These are phyloP conservation scores for Cerceris rybyensis DNA, from an alignment of 2,888 invertebrate species.

Conservation along the genomic window DNA sequence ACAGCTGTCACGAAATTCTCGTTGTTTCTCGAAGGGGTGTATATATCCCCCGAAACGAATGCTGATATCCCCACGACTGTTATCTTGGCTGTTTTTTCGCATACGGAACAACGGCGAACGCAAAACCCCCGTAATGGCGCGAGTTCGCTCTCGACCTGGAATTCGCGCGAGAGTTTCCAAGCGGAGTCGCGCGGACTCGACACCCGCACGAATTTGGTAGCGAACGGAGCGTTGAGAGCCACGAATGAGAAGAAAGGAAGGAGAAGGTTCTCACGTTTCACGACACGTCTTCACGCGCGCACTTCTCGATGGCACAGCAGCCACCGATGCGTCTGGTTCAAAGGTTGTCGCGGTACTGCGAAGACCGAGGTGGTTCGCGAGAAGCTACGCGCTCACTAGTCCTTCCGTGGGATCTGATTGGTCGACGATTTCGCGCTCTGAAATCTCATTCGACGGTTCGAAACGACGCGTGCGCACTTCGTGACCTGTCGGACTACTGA, in stretches of 20 bases:
- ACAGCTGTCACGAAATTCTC: neutral
- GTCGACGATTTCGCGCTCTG: conserved; percentile 36
- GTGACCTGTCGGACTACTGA: too few relatives aligned
- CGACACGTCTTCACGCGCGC: conserved; percentile 43
- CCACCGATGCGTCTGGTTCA: conserved; percentile 58
- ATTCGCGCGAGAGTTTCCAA: neutral
- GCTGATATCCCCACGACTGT: too few relatives aligned
- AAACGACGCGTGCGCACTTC: conserved; percentile 11
- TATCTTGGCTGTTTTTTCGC: too few relatives aligned
- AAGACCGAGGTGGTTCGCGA: conserved; percentile 40
- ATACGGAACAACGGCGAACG: too few relatives aligned
- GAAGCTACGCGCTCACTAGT: conserved; percentile 14
- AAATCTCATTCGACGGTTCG: conserved; percentile 16
- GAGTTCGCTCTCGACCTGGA: too few relatives aligned
- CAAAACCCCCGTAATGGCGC: too few relatives aligned
- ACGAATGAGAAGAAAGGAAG: conserved; percentile 16
- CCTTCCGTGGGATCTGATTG: conserved; percentile 21
- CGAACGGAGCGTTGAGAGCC: conserved; percentile 14
- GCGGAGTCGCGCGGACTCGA: conserved; percentile 11
- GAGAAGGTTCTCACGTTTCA: conserved; percentile 70
- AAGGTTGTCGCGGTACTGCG: conserved; percentile 71
- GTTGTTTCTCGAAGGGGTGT: neutral
- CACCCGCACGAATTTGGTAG: conserved; percentile 65
- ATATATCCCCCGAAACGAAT: too few relatives aligned
- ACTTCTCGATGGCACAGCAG: conserved; percentile 7